Evolutionary conservation across 2,113 vertebrate species (phyloP).

Genomic region (Apteryx owenii): DNA sequence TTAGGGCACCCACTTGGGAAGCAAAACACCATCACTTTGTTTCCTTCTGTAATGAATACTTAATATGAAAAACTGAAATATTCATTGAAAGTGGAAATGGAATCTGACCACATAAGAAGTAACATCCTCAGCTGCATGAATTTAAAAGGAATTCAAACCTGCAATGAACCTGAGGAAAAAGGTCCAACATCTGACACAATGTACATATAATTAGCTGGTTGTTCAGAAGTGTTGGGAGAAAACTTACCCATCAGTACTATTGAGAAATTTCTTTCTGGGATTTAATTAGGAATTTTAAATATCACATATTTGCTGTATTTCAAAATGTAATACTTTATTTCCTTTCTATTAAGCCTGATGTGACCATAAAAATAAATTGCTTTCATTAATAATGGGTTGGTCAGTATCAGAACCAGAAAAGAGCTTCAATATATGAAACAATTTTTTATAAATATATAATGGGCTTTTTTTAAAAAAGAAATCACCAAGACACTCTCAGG

Average conservation of each 20-base stretch:
- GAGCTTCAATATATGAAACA: background rate
- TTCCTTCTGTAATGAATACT: constrained; percentile 22
- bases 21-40: background rate
- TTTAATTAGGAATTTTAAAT: background rate
- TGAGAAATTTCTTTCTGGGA: background rate
- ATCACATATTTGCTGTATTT: background rate
- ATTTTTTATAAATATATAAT: background rate
- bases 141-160: background rate
- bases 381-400: background rate
- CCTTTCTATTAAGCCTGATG: background rate
- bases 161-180: background rate
- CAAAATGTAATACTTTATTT: background rate
- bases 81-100: background rate
- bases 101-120: background rate
- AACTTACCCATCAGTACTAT: background rate
- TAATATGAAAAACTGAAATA: constrained; percentile 44
- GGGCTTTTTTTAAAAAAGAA: background rate
- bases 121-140: background rate
- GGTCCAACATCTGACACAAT: background rate
- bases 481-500: background rate
- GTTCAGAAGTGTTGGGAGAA: background rate
- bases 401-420: background rate
- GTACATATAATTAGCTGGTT: background rate
- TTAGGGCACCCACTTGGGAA: background rate
- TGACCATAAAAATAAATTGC: fast-evolving